Base-by-base conservation (phyloP, 2,888 invertebrate species). In the Pegoplata infirma region DNA sequence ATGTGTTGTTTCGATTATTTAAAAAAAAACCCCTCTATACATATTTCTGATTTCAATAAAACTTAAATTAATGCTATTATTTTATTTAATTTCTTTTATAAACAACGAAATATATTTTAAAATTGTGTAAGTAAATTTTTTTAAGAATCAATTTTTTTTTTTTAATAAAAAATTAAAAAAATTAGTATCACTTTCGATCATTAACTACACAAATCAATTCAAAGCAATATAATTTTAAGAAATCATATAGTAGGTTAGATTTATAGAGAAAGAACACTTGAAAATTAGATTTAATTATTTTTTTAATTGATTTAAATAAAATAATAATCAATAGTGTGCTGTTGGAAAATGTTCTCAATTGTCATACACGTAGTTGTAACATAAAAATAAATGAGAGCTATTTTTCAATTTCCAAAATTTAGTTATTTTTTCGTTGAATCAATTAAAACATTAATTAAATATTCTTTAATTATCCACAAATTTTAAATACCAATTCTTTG, bases 81-180 rank as follows among this genome's bases (percentile, higher is more conserved):
- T 83, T 78, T 71, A 76, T 84, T 84, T 81, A 84, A 82, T 84
- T 85, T 82, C 80, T 81, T 82, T 83, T 82, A 80, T 83, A 84
- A 83, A 81, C 74, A 76, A 76, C 63, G 73, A 79, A 72, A 73
- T 67, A 72, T 75, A 68, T 72, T 77, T 66, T 72, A 44, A 77
- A 83, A 86, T 75, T 86, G 83, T 86, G 86, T 86, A 86, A 86
- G 86, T 86, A 86, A 85, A 83, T 81, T 77, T 77, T 69, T 74
- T 69, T 51, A 58, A 76, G 56, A 32, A 69, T 56, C 23, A 32
- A 55, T 17, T 40, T 49, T 63, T 12, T 40, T 49, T 47, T 3
- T 25, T 32, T 10, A 21, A 61, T 2, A 8, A 44, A 71, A 32
- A 40, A 3, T 1, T 40, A 40, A 12, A 36, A 47, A 16, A 47